These are phyloP conservation scores for Balearica regulorum DNA, from an alignment of 2,797 vertebrate genomes.

Conservation along the genomic window DNA sequence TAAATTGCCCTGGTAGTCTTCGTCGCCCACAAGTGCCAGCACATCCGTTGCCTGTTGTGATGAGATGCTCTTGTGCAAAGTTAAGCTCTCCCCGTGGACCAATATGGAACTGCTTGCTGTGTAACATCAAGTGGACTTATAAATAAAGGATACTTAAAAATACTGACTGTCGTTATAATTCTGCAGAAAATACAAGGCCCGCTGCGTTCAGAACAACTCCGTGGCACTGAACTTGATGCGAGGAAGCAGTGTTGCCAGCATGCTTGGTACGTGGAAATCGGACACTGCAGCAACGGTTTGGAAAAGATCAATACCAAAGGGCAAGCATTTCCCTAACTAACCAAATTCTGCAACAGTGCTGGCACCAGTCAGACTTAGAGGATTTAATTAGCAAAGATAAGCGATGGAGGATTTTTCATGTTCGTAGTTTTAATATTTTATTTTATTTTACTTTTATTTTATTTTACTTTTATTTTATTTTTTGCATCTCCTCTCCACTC, in stretches of 20 bases:
- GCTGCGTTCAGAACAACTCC: background rate
- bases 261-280: background rate
- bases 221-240: background rate
- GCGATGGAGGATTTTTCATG: background rate
- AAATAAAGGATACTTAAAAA: background rate
- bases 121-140: background rate
- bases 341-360: background rate
- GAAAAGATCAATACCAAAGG: background rate
- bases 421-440: background rate
- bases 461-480: too few relatives aligned
- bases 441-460: background rate
- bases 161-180: background rate
- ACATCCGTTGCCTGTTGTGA: background rate
- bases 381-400: background rate
- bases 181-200: background rate
- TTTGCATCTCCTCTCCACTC: background rate
- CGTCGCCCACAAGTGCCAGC: background rate
- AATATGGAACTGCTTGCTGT: background rate
- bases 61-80: background rate
- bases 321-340: background rate
- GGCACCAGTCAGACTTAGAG: background rate
- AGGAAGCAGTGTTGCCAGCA: background rate
- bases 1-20: background rate
- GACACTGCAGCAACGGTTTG: background rate
- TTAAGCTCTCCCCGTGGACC: background rate